Evolutionary conservation across 2,113 vertebrate species (phyloP).

Genomic region (Apistogramma diplotaenia): DNA sequence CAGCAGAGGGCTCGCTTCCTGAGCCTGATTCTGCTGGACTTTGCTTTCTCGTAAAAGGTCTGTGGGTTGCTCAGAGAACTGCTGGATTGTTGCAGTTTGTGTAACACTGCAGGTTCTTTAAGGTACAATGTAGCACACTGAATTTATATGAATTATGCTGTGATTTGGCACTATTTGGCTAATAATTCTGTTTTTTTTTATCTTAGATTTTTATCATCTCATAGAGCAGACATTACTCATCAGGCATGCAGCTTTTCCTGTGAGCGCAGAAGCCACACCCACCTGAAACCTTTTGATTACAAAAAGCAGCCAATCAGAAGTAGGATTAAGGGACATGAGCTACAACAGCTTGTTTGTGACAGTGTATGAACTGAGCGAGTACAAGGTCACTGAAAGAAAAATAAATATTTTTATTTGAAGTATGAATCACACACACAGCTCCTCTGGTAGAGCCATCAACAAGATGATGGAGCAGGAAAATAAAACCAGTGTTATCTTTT

Average conservation of each 20-base stretch:
- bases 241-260: rapidly evolving
- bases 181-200: too few relatives aligned
- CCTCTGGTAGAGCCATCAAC: background rate
- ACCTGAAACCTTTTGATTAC: background rate
- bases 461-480: background rate
- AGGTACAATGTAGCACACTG: too few relatives aligned
- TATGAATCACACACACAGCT: background rate
- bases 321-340: background rate
- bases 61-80: background rate
- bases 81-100: background rate
- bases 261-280: background rate
- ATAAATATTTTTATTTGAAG: background rate
- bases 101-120: background rate
- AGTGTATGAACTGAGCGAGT: background rate
- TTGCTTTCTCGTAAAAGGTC: background rate
- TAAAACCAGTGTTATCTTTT: background rate
- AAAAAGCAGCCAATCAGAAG: background rate
- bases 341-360: background rate
- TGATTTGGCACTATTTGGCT: background rate
- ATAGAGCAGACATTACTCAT: background rate
- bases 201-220: background rate
- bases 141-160: background rate
- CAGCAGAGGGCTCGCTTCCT: background rate
- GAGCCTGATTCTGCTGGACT: background rate
- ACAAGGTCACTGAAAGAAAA: background rate